These are phyloP conservation scores for Trichomalopsis sarcophagae DNA, from an alignment of 1,140 invertebrate species.

Conservation along the genomic window DNA sequence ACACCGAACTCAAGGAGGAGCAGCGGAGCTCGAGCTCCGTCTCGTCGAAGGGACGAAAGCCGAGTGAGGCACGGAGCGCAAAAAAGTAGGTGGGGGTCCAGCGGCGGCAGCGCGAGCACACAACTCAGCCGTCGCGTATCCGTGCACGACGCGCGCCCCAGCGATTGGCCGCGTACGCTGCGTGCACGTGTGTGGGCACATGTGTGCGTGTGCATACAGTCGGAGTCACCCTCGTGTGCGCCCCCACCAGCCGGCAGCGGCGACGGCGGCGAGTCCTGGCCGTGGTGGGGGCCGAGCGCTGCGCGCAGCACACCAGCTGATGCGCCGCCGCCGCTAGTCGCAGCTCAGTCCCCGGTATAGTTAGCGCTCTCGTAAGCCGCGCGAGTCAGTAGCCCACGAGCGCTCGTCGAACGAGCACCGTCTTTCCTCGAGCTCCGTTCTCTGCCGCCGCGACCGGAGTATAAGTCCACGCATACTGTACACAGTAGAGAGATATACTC, in stretches of 20 bases:
- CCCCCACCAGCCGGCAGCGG: not conserved
- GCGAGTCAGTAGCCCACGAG: constrained; percentile 72
- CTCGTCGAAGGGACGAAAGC: not conserved
- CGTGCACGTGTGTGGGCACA: constrained; percentile 2
- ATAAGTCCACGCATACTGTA: constrained; percentile 21
- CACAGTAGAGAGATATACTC: constrained; percentile 18
- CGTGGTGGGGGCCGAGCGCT: not conserved
- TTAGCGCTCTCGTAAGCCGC: constrained; percentile 55
- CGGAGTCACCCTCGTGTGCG: not conserved
- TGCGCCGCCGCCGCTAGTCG: constrained; percentile 51
- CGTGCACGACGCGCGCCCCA: not conserved
- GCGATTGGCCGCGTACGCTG: not conserved
- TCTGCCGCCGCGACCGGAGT: not conserved
- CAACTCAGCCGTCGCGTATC: not conserved
- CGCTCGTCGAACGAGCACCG: constrained; percentile 70
- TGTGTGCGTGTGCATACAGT: not conserved
- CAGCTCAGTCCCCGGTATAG: constrained; percentile 64
- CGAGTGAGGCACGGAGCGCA: not conserved
- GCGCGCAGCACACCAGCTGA: constrained; percentile 45
- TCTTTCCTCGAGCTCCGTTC: constrained; percentile 50
- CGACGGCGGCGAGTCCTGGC: not conserved
- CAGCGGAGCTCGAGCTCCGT: not conserved
- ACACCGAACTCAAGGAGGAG: not conserved
- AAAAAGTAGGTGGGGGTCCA: not conserved
- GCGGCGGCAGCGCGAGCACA: not conserved